Conservation (phyloP, 2,797 vertebrate species). For the Acrocephalus scirpaceus region DNA sequence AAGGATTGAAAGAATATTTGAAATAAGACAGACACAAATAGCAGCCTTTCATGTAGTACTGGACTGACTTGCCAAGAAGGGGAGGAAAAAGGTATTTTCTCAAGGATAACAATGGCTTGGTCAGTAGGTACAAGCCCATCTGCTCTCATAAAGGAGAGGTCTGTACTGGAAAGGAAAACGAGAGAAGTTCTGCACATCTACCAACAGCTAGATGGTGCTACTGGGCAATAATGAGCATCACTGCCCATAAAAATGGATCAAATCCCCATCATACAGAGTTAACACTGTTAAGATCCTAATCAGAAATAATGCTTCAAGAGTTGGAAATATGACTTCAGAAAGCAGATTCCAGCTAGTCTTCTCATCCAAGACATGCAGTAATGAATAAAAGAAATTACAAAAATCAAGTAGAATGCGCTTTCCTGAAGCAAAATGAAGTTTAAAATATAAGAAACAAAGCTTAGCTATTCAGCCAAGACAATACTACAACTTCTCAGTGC, state of each 20-base stretch:
- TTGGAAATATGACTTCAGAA: background rate
- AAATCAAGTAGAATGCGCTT: background rate
- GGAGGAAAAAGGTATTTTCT: background rate
- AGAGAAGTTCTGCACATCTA: background rate
- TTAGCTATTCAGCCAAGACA: background rate
- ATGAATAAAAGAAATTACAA: background rate
- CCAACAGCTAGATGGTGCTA: conserved; percentile 71
- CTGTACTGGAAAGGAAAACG: too few species aligned
- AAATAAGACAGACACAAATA: background rate
- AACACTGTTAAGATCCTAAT: background rate
- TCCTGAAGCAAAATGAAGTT: background rate
- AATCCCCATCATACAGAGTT: background rate
- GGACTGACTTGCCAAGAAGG: background rate
- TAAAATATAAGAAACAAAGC: background rate
- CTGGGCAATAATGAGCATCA: background rate
- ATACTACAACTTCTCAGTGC: background rate
- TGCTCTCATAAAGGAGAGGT: background rate
- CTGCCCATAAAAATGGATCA: background rate
- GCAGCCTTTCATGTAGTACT: background rate
- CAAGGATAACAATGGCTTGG: background rate
- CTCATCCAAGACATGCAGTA: background rate
- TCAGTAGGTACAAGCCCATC: background rate
- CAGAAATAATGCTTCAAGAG: background rate
- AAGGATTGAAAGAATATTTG: background rate
- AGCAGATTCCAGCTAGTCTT: background rate